Evolutionary conservation across 2,797 vertebrate genomes (phyloP).

Genomic region (Propithecus perrieri): DNA sequence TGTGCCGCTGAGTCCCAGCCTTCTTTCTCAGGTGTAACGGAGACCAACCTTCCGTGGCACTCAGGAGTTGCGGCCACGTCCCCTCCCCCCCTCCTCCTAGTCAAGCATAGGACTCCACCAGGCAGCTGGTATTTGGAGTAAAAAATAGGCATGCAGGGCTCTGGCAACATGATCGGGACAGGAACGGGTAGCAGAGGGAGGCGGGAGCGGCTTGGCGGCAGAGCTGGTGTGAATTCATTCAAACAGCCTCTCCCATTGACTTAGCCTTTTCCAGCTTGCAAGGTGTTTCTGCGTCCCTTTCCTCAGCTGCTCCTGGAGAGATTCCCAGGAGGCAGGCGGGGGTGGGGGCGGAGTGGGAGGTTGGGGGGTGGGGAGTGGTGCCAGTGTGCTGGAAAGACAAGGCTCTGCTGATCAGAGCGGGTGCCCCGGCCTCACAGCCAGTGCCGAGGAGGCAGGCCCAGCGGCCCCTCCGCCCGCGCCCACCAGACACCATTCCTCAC

Average conservation of each 20-base stretch:
- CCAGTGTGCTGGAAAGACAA: background rate
- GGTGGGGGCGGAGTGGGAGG: no score
- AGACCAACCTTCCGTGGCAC: background rate
- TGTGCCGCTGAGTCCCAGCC: background rate
- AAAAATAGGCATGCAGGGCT: background rate
- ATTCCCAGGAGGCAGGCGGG: background rate
- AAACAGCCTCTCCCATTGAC: background rate
- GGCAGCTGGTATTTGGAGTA: slow-evolving; percentile 28
- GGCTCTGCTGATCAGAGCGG: background rate
- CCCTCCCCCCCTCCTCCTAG: background rate
- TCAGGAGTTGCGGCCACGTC: background rate
- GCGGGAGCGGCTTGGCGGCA: background rate
- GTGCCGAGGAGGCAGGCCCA: background rate
- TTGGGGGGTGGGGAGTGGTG: no score
- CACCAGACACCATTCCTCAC: background rate
- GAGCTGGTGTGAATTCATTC: slow-evolving; percentile 57
- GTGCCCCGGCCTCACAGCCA: background rate
- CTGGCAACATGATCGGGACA: background rate
- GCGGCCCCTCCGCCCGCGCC: background rate
- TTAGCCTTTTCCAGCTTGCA: slow-evolving; percentile 57
- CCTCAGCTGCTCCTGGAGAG: background rate
- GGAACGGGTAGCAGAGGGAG: background rate
- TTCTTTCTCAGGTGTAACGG: background rate
- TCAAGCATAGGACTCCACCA: background rate
- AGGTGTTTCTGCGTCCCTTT: background rate